Evolutionary conservation across 2,797 vertebrate genomes (phyloP).

Genomic region (Silurus lanzhouensis): DNA sequence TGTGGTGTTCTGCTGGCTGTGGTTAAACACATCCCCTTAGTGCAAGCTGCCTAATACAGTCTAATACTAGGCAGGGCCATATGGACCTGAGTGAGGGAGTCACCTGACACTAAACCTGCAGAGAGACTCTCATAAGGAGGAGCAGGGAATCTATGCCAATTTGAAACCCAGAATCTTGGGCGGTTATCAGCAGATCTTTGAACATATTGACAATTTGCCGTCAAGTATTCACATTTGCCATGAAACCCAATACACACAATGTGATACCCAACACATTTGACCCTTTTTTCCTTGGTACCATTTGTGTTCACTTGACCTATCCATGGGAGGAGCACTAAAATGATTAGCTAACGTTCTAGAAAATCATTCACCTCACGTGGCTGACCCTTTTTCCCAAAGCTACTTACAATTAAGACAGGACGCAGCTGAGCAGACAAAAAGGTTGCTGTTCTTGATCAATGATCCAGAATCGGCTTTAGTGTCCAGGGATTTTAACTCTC

Average conservation of each 20-base stretch:
- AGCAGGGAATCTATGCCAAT: background rate
- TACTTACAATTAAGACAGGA: background rate
- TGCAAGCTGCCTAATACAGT: slow-evolving; percentile 51
- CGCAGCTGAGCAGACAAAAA: background rate
- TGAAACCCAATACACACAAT: background rate
- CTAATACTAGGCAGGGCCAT: slow-evolving; percentile 45
- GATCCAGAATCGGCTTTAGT: background rate
- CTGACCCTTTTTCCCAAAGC: background rate
- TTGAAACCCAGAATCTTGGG: background rate
- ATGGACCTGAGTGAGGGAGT: slow-evolving; percentile 39
- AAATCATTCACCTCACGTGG: background rate
- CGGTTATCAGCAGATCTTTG: background rate
- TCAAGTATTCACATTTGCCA: background rate
- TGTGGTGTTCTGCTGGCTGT: slow-evolving; percentile 6
- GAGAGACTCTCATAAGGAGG: slow-evolving; percentile 6
- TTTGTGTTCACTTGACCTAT: background rate
- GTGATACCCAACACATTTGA: background rate
- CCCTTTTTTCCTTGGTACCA: background rate
- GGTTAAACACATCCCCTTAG: slow-evolving; percentile 35
- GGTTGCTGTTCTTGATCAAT: background rate
- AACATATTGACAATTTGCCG: background rate
- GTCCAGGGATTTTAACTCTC: background rate
- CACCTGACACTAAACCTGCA: slow-evolving; percentile 3
- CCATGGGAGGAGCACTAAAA: background rate
- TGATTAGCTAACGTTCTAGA: background rate